phyloP scores from a whole-genome alignment of 1,140 invertebrate genomes.

The Drosophila subpulchrella region DNA sequence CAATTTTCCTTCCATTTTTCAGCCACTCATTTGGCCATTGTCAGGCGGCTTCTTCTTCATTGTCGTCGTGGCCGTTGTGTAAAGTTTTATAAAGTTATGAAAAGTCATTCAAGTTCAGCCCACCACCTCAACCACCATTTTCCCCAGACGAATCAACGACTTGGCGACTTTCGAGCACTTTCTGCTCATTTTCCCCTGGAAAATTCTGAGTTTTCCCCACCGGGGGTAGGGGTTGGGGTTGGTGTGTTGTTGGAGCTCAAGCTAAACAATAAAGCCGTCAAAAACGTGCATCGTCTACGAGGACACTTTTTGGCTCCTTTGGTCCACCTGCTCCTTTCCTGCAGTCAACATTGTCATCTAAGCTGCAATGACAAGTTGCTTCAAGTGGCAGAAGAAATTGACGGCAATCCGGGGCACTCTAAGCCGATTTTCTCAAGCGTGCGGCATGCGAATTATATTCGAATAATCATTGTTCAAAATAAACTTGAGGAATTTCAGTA shows the following conservation, averaged over 20 bases:
- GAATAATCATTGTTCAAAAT: neutral
- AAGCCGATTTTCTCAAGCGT: constrained; percentile 5
- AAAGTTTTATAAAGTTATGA: constrained; percentile 56
- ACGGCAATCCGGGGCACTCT: constrained; percentile 1
- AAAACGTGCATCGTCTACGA: constrained; percentile 65
- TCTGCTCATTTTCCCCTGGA: constrained; percentile 64
- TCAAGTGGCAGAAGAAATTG: neutral
- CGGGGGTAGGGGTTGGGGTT: neutral
- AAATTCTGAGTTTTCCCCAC: constrained; percentile 3
- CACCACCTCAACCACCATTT: neutral
- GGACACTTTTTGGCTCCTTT: constrained; percentile 30
- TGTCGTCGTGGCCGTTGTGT: constrained; percentile 42
- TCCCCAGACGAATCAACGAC: constrained; percentile 27
- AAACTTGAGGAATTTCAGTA: neutral
- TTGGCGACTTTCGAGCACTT: constrained; percentile 78
- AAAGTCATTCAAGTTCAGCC: constrained; percentile 77
- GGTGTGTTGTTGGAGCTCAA: constrained; percentile 10
- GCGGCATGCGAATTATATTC: neutral
- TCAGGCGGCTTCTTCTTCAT: constrained; percentile 64
- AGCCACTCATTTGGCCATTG: constrained; percentile 71
- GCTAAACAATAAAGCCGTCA: constrained; percentile 74
- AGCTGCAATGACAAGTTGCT: constrained; percentile 44
- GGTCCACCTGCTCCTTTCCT: constrained; percentile 20
- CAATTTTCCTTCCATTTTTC: neutral
- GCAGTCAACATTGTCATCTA: constrained; percentile 43